These are phyloP conservation scores for Pionites leucogaster DNA, from an alignment of 2,113 vertebrate species.

Conservation along the genomic window DNA sequence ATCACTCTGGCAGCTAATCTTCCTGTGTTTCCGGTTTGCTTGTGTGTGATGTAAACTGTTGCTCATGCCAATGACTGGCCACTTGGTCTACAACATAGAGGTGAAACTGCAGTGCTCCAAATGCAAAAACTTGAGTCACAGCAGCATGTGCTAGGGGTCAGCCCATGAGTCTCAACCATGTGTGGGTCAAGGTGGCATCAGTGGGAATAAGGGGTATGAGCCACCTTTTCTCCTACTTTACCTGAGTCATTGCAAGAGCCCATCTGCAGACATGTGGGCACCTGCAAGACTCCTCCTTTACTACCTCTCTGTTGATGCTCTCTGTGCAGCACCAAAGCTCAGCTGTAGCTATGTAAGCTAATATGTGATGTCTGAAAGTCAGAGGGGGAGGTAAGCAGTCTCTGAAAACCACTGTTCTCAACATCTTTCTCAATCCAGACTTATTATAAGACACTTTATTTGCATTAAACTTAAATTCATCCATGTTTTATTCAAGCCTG, in stretches of 20 bases:
- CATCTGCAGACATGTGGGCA: background rate
- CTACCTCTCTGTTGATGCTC: background rate
- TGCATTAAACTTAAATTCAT: background rate
- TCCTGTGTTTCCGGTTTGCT: background rate
- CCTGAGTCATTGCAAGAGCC: background rate
- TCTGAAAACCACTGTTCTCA: background rate
- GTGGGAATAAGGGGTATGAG: background rate
- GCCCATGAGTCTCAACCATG: rapidly evolving
- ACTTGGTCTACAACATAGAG: background rate
- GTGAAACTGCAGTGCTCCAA: background rate
- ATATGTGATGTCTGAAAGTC: background rate
- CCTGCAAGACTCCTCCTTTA: background rate
- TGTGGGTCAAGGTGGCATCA: background rate
- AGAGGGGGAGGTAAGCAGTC: background rate
- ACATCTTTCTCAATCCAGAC: background rate
- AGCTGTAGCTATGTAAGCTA: background rate
- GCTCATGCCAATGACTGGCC: background rate
- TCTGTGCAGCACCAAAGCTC: background rate
- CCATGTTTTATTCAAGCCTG: background rate
- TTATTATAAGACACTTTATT: background rate
- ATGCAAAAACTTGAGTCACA: background rate
- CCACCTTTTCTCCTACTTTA: background rate
- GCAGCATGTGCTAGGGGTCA: rapidly evolving
- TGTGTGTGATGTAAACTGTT: background rate
- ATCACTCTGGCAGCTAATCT: background rate